Evolutionary conservation across 2,113 vertebrate species (phyloP).

Genomic region (Alligator mississippiensis): DNA sequence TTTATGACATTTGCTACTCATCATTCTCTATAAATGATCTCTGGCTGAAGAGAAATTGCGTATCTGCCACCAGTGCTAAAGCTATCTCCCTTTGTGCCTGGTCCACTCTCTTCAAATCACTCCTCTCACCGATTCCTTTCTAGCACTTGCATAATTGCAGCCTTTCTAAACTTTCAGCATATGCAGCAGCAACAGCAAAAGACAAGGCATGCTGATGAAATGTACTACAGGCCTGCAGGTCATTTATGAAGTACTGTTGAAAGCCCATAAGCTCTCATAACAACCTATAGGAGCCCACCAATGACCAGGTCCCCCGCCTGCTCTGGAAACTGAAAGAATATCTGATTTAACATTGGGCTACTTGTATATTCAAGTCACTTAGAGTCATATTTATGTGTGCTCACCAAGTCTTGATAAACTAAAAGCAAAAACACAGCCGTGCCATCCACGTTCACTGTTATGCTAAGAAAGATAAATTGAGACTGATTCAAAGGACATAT

Average conservation of each 20-base stretch:
- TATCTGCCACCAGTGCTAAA: not conserved
- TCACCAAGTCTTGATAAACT: constrained; percentile 29
- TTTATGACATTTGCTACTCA: not conserved
- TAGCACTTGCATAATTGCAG: not conserved
- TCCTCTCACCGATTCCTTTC: not conserved
- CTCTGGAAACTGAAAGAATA: not conserved
- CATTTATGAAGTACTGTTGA: fast-evolving
- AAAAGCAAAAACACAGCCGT: not conserved
- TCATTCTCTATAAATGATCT: not conserved
- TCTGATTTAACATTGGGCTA: not conserved
- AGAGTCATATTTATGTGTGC: not conserved
- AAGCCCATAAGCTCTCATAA: not conserved
- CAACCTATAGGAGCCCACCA: not conserved
- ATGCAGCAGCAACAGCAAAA: not conserved
- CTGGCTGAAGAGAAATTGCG: constrained; percentile 7
- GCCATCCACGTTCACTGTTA: constrained; percentile 46
- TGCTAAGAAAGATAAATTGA: constrained; percentile 40
- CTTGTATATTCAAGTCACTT: constrained; percentile 14
- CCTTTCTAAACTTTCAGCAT: not conserved
- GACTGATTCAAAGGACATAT: constrained; percentile 63
- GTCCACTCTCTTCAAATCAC: not conserved
- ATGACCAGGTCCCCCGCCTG: not conserved
- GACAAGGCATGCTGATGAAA: not conserved
- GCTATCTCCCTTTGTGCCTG: not conserved
- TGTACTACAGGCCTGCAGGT: not conserved